Evolutionary conservation across 92 coral and sea anemone genomes (phyloP).

Genomic region (Palythoa grandiflora): DNA sequence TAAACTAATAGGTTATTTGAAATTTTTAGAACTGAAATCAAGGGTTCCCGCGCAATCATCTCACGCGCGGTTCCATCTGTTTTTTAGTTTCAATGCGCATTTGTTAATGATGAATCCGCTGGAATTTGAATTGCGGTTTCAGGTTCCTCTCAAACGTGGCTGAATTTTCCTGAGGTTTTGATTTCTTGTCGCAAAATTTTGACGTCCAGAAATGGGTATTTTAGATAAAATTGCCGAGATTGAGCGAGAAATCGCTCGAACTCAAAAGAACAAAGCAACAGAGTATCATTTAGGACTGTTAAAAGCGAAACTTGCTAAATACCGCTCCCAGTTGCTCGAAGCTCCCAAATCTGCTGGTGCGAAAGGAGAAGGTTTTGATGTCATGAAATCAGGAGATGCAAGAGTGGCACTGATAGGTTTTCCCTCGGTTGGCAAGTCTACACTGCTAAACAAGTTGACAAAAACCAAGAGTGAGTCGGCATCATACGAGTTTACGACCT

Average conservation of each 20-base stretch:
- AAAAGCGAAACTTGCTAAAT: slow-evolving; percentile 97
- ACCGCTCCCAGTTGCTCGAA: slow-evolving; percentile 94
- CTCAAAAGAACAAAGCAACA: slow-evolving; percentile 99
- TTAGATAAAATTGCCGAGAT: slow-evolving; percentile 93
- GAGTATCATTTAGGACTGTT: slow-evolving; percentile 95
- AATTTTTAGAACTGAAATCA: not conserved
- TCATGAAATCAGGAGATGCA: slow-evolving; percentile 99
- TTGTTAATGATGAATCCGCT: slow-evolving; percentile 12
- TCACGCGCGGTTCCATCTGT: slow-evolving; percentile 8
- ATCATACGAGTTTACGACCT: slow-evolving; percentile 94
- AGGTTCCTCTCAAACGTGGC: slow-evolving; percentile 25
- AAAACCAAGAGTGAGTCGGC: slow-evolving; percentile 90
- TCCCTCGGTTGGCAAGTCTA: slow-evolving; percentile 98
- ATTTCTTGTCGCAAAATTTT: not conserved
- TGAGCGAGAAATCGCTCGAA: slow-evolving; percentile 96
- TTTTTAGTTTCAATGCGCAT: slow-evolving; percentile 28
- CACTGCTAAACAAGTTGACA: slow-evolving; percentile 91
- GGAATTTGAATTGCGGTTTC: slow-evolving; percentile 5
- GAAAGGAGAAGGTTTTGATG: slow-evolving; percentile 99
- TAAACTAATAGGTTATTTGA: too few species aligned
- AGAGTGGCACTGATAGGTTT: slow-evolving; percentile 96
- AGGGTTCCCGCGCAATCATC: slow-evolving; percentile 36
- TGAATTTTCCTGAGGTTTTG: not conserved
- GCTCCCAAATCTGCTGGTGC: slow-evolving; percentile 86
- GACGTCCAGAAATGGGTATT: slow-evolving; percentile 79